Evolutionary conservation across 2,888 invertebrate species (phyloP).

Genomic region (Camponotus fellah): DNA sequence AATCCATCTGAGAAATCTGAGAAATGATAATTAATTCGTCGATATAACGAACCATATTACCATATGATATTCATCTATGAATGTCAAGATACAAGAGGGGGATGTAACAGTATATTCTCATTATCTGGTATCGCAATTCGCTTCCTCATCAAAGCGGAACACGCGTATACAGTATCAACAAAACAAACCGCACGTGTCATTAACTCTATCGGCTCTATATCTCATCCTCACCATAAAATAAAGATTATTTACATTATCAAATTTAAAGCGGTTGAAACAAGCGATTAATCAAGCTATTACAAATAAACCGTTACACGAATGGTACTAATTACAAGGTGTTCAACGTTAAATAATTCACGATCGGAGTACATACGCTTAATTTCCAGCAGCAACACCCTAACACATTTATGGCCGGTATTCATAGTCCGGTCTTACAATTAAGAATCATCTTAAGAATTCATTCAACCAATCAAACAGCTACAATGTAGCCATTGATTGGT

Average conservation of each 20-base stretch:
- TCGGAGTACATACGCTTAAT: neutral
- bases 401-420: neutral
- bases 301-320: neutral
- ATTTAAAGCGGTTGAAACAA: neutral
- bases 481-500: too few species aligned
- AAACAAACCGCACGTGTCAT: neutral
- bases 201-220: constrained; percentile 3
- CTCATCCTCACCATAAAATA: neutral
- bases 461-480: too few species aligned
- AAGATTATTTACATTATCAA: constrained; percentile 19
- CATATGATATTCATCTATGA: neutral
- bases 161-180: neutral
- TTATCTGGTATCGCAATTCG: constrained; percentile 5
- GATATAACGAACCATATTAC: neutral
- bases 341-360: constrained; percentile 20
- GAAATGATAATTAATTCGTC: neutral
- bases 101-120: constrained; percentile 9
- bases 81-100: neutral
- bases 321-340: too few species aligned
- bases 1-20: neutral
- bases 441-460: too few species aligned
- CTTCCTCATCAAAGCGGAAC: neutral
- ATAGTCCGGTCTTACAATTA: too few species aligned
- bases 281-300: neutral
- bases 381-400: neutral